Base-by-base conservation (phyloP, 1,140 invertebrate genomes). In the Drosophila insularis region DNA sequence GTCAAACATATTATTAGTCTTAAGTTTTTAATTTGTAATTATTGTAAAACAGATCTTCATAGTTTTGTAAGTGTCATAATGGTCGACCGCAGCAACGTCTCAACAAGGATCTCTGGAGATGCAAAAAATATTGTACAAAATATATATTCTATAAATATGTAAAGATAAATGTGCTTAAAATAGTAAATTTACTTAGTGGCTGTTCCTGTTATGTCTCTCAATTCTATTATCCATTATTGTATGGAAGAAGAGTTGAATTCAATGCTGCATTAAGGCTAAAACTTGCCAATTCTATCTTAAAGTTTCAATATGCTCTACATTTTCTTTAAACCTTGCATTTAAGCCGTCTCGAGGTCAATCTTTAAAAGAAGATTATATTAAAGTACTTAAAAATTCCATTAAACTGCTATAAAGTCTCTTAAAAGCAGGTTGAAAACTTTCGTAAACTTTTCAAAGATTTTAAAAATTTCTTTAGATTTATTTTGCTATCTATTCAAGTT, bases 31-130 rank as follows among this genome's bases (percentile, higher is more conserved):
- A 59, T 61, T 67, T 67, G 1, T 6, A 27, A 27, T 27, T 1
- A 32, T 32, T 77, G 74, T 74, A 74, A 78, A 80, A 61, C 61
- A 32, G 35, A 11, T 37, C 35, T 63, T 75, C 61, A 63, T 61
- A 61, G 75, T 39, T 39, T 59, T 6, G 46, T 80, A 77, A 76
- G 65, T 27, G 11, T 58, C n/a, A 67, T 68, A 46, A 64, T 62
- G 54, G 75, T 80, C 82, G 84, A 89, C 85, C 85, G 73, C 77
- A 80, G 74, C 75, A 69, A 55, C 67, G 63, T 23, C 46, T 40
- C 11, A 68, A 79, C 40, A 13, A 70, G 79, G 62, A 81, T 56
- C 50, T 27, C 43, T 63, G 66, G 71, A 75, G 50, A 17, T 27
- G 71, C 40, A 46, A 40, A 37, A 72, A 50, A 78, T 55, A 69